phyloP scores from a whole-genome alignment of 2,888 invertebrate species.

The Hermaeophaga mercurialis region DNA sequence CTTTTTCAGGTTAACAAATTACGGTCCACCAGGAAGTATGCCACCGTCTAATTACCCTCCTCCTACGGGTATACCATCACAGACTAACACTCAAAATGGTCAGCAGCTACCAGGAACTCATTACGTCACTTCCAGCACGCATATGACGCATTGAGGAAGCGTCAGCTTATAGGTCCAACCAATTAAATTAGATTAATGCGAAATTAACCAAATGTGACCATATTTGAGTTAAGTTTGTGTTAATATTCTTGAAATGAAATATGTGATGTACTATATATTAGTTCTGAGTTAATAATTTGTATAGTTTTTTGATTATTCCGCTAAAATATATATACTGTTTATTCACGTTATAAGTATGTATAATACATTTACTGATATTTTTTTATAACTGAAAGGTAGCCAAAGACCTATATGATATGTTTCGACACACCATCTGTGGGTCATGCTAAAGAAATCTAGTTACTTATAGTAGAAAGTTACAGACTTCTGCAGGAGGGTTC shows the following conservation, averaged over 20 bases:
- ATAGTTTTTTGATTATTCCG: conserved; percentile 19
- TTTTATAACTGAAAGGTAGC: not conserved
- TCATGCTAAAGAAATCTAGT: not conserved
- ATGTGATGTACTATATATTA: conserved; percentile 27
- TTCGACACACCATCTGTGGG: too few relatives aligned
- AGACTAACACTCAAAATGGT: conserved; percentile 39
- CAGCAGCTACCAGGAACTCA: conserved; percentile 39
- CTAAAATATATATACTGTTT: conserved; percentile 17
- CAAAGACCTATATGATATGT: too few relatives aligned
- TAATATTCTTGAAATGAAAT: not conserved
- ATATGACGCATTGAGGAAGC: conserved; percentile 40
- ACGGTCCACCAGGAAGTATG: conserved; percentile 30
- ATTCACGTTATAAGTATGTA: conserved; percentile 8
- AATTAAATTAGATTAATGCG: not conserved
- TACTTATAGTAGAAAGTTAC: too few relatives aligned
- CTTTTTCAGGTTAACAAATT: conserved; percentile 30
- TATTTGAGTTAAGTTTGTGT: not conserved
- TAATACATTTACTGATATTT: conserved; percentile 1
- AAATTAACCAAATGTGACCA: not conserved
- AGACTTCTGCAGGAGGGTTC: too few relatives aligned
- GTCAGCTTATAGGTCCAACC: not conserved
- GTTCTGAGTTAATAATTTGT: conserved; percentile 13
- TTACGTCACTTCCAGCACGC: conserved; percentile 43
- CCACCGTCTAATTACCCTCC: conserved; percentile 21
- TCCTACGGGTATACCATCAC: conserved; percentile 28